A percentile compares a stretch with the other conserved stretches of the same genome.
Conservation (phyloP, 92 coral and sea anemone genomes). For the Pocillopora meandrina region DNA sequence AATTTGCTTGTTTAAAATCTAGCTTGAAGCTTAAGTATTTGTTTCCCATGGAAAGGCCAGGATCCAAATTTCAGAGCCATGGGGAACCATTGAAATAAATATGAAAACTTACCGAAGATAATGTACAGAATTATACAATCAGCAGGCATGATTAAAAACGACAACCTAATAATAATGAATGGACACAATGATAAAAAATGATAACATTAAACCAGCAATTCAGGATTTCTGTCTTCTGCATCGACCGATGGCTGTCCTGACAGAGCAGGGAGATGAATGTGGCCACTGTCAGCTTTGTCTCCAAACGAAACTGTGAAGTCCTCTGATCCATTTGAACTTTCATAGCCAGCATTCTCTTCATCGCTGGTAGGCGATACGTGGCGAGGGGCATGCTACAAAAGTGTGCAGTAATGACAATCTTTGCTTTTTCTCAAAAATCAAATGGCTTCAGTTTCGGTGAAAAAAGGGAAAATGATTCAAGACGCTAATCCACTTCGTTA, state of each 20-base stretch:
- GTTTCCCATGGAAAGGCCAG: too few relatives aligned
- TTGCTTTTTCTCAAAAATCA: too few relatives aligned
- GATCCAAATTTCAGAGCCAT: too few relatives aligned
- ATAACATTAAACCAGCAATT: not conserved
- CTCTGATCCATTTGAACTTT: constrained; percentile 30
- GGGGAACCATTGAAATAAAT: too few relatives aligned
- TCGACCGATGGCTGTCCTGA: not conserved
- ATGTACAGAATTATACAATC: not conserved
- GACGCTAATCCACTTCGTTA: too few relatives aligned
- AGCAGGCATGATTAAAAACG: not conserved
- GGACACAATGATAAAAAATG: not conserved
- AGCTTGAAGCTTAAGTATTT: too few relatives aligned
- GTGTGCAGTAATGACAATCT: not conserved
- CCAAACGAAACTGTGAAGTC: not conserved
- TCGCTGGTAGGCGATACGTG: not conserved
- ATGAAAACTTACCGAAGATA: too few relatives aligned
- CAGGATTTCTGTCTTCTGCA: not conserved
- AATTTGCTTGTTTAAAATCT: too few relatives aligned
- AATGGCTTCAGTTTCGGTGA: too few relatives aligned
- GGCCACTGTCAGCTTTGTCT: not conserved
- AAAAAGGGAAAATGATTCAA: too few relatives aligned
- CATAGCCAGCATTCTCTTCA: constrained; percentile 38
- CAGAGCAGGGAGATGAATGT: not conserved
- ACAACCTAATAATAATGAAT: not conserved
- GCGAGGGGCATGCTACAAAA: not conserved